These are phyloP conservation scores for Heptranchias perlo DNA, from an alignment of 2,113 vertebrate genomes.

Conservation along the genomic window DNA sequence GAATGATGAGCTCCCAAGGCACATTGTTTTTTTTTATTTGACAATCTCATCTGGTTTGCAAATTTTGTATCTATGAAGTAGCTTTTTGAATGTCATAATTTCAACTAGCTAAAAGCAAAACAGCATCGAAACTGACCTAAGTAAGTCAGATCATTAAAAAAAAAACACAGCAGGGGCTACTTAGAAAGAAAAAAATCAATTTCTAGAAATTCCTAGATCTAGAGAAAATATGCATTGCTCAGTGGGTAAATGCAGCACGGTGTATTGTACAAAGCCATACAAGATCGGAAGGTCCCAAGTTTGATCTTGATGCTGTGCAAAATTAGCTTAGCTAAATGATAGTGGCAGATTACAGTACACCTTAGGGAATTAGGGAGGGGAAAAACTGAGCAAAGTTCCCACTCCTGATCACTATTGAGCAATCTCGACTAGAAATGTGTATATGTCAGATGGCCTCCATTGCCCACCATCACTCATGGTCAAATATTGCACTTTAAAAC, in stretches of 20 bases:
- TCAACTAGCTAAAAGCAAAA: not conserved
- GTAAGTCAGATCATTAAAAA: not conserved
- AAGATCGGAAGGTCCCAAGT: not conserved
- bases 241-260: not conserved
- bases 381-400: not conserved
- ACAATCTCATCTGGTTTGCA: not conserved
- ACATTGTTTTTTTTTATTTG: not conserved
- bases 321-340: not conserved
- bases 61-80: not conserved
- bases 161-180: not conserved
- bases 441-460: not conserved
- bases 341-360: not conserved
- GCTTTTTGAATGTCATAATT: not conserved
- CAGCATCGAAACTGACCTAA: not conserved
- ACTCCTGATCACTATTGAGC: not conserved
- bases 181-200: not conserved
- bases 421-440: not conserved
- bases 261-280: not conserved
- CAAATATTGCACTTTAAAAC: not conserved
- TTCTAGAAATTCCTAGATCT: not conserved
- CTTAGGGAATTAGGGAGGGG: not conserved
- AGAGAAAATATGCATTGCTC: not conserved
- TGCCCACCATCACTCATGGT: not conserved
- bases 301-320: not conserved
- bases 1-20: not conserved